Conservation (phyloP, 2,888 invertebrate species). For the Calliopum simillimum region DNA sequence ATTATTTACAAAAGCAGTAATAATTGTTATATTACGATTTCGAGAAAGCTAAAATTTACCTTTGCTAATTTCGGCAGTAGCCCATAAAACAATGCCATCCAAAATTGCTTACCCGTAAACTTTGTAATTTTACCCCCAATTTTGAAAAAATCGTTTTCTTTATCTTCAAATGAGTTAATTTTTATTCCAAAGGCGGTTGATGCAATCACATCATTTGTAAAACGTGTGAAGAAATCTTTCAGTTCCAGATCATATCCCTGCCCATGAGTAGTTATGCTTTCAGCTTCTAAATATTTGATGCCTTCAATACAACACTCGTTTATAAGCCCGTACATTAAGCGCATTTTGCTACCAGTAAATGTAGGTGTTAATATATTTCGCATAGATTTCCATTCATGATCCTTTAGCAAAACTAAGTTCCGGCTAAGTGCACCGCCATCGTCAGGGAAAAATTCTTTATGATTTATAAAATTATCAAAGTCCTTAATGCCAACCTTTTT, state of each 20-base stretch:
- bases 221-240: constrained; percentile 63
- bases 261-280: constrained; percentile 21
- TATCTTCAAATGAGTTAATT: constrained; percentile 70
- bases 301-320: constrained; percentile 56
- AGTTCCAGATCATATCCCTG: constrained; percentile 59
- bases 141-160: constrained; percentile 70
- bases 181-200: constrained; percentile 67
- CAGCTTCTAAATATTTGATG: constrained; percentile 47
- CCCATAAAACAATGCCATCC: constrained; percentile 50
- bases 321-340: constrained; percentile 66
- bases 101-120: constrained; percentile 32
- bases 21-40: background rate
- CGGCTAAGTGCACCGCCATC: constrained; percentile 62
- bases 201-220: constrained; percentile 67
- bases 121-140: constrained; percentile 68
- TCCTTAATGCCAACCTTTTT: constrained; percentile 70
- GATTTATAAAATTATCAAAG: constrained; percentile 71
- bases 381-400: constrained; percentile 66
- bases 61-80: constrained; percentile 49
- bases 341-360: constrained; percentile 68
- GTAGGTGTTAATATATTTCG: constrained; percentile 65
- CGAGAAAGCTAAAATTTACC: constrained; percentile 19
- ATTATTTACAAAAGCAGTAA: constrained; percentile 30
- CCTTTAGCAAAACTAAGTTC: constrained; percentile 66
- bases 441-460: constrained; percentile 51